Conservation (phyloP, 2,888 invertebrate species). For the Endotricha flammealis region DNA sequence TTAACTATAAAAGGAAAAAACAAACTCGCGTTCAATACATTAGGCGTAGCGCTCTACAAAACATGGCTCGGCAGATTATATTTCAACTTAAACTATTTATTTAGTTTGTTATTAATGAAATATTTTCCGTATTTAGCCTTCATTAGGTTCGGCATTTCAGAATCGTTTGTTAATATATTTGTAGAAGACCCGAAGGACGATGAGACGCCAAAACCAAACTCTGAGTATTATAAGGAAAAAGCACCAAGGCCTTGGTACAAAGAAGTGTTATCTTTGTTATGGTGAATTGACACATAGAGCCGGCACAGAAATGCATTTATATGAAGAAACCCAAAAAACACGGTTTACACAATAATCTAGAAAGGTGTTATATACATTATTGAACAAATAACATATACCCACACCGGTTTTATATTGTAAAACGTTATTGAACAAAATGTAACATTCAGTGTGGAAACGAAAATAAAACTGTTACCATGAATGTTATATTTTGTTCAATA, state of each 20-base stretch:
- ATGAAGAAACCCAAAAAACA: no score
- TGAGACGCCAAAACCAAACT: slow-evolving; percentile 45
- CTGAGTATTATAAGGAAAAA: slow-evolving; percentile 41
- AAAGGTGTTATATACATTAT: no score
- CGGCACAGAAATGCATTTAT: no score
- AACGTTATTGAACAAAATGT: no score
- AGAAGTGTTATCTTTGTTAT: slow-evolving; percentile 34
- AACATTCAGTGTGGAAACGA: no score
- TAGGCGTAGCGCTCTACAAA: slow-evolving; percentile 45
- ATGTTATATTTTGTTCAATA: no score
- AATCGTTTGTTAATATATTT: slow-evolving; percentile 80
- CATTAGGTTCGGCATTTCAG: slow-evolving; percentile 79
- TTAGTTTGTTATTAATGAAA: slow-evolving; percentile 80
- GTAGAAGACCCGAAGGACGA: slow-evolving; percentile 53
- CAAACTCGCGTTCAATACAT: slow-evolving; percentile 35
- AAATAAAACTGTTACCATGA: no score
- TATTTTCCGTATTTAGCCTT: slow-evolving; percentile 84
- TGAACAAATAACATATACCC: no score
- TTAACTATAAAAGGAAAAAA: slow-evolving; percentile 40
- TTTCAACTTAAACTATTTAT: slow-evolving; percentile 79
- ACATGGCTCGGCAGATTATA: slow-evolving; percentile 76
- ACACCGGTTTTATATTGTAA: no score
- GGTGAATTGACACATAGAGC: no score
- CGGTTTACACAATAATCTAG: no score
- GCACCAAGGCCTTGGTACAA: slow-evolving; percentile 41